phyloP scores from a whole-genome alignment of 2,113 vertebrate genomes.

The Eidolon helvum region DNA sequence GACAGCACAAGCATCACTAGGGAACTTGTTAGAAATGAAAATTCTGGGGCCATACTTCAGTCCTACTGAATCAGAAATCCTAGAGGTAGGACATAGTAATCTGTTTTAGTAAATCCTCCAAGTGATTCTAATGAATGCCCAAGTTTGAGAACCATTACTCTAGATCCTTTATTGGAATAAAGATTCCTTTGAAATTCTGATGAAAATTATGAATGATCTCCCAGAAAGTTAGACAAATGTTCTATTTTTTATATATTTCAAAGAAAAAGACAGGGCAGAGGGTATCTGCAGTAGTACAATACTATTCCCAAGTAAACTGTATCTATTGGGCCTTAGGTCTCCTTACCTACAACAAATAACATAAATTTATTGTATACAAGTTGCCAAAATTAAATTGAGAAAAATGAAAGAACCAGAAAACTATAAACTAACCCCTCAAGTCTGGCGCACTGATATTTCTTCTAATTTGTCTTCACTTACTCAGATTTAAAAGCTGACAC shows the following conservation, averaged over 20 bases:
- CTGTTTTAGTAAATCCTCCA: neutral
- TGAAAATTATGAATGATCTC: constrained; percentile 6
- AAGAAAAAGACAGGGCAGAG: neutral
- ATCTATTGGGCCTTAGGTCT: neutral
- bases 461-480: constrained; percentile 37
- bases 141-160: neutral
- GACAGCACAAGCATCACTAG: neutral
- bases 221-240: constrained; percentile 30
- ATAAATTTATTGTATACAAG: neutral
- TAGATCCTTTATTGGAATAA: neutral
- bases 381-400: constrained; percentile 39
- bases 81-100: neutral
- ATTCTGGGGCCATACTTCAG: neutral
- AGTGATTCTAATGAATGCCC: neutral
- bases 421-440: neutral
- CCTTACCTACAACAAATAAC: constrained; percentile 31
- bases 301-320: neutral
- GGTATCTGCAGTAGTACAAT: neutral
- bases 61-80: neutral
- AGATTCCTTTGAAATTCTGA: neutral
- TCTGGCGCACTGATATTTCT: neutral
- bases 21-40: neutral
- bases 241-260: neutral
- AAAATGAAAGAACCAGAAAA: constrained; percentile 42
- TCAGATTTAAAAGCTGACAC: constrained; percentile 42